Evolutionary conservation across 2,888 invertebrate species (phyloP).

Genomic region (Pammene aurita): DNA sequence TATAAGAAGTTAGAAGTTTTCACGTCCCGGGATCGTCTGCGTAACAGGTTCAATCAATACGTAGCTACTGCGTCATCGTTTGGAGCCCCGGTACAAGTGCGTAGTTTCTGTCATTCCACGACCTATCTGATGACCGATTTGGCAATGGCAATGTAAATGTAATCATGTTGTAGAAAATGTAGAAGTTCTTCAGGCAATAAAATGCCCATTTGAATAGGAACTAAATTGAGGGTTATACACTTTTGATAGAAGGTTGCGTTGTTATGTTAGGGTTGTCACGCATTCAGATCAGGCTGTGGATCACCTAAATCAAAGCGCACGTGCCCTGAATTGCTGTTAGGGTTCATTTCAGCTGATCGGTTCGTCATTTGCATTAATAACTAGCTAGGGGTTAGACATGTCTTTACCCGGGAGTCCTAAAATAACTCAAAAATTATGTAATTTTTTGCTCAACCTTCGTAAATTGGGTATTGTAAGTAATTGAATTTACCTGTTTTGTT

Average conservation of each 20-base stretch:
- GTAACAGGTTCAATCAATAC: constrained; percentile 61
- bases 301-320: constrained; percentile 66
- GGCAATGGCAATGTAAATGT: neutral
- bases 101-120: constrained; percentile 65
- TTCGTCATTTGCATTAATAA: constrained; percentile 59
- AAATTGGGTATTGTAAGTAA: constrained; percentile 16
- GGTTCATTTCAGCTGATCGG: constrained; percentile 51
- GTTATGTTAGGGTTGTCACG: constrained; percentile 44
- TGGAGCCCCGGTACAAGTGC: constrained; percentile 51
- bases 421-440: constrained; percentile 4
- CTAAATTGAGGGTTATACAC: neutral
- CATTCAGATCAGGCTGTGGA: constrained; percentile 53
- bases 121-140: constrained; percentile 50
- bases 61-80: constrained; percentile 64
- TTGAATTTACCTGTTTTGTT: constrained; percentile 36
- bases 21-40: constrained; percentile 27
- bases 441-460: constrained; percentile 6
- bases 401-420: neutral
- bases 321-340: constrained; percentile 59
- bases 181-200: neutral
- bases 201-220: neutral
- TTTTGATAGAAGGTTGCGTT: neutral
- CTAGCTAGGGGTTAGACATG: constrained; percentile 11
- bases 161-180: neutral
- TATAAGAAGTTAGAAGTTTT: neutral